Percentiles rank a stretch among this genome's conserved stretches.
Conservation (phyloP, 2,113 vertebrate genomes). For the Orcinus orca region DNA sequence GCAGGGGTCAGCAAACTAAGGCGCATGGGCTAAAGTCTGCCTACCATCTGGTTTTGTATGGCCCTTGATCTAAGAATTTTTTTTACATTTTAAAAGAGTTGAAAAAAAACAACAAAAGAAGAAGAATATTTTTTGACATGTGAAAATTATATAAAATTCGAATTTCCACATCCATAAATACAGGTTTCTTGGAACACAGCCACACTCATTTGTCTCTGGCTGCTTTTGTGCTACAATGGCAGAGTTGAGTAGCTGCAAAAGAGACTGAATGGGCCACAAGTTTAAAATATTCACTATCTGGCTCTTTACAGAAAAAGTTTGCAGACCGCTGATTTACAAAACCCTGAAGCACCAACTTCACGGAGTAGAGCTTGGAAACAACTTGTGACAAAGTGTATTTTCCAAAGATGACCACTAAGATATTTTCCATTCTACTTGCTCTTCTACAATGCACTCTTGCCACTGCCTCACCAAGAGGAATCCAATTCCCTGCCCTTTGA, state of each 20-base stretch:
- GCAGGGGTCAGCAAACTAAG: not conserved
- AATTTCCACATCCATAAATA: constrained; percentile 10
- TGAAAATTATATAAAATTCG: constrained; percentile 34
- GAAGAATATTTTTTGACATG: not conserved
- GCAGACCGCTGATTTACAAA: not conserved
- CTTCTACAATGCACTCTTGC: not conserved
- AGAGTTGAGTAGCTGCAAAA: not conserved
- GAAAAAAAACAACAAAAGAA: not conserved
- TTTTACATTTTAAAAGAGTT: not conserved
- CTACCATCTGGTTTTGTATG: not conserved
- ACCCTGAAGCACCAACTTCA: not conserved
- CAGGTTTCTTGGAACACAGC: constrained; percentile 2
- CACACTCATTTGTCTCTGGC: not conserved
- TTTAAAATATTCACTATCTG: constrained; percentile 10
- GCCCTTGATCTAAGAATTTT: not conserved
- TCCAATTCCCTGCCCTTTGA: not conserved
- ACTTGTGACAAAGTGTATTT: not conserved
- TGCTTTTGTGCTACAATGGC: not conserved
- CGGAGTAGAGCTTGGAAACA: not conserved
- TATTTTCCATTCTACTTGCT: not conserved
- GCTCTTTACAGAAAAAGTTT: not conserved
- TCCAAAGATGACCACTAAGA: not conserved
- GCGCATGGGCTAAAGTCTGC: not conserved
- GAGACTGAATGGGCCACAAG: not conserved
- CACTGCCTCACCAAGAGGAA: not conserved